Percentiles rank a stretch among this genome's conserved stretches.
These are phyloP conservation scores for Amphipoea oculea DNA, from an alignment of 2,888 invertebrate species.

Conservation along the genomic window DNA sequence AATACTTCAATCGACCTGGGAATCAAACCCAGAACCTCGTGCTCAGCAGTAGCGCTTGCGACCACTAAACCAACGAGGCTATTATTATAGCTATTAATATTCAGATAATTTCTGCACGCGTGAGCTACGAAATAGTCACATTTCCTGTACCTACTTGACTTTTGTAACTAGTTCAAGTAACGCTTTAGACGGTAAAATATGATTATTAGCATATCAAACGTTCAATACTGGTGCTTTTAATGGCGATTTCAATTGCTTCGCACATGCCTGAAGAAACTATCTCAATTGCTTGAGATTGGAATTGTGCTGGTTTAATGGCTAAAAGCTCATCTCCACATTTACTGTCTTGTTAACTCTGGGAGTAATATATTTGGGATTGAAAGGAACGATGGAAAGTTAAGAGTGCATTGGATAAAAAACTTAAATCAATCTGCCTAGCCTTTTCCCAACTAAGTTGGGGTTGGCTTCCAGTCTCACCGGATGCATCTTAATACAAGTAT, in stretches of 20 bases:
- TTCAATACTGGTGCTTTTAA: slow-evolving; percentile 28
- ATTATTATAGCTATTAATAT: slow-evolving; percentile 4
- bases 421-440: too few relatives aligned
- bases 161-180: slow-evolving; percentile 26
- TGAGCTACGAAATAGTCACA: slow-evolving; percentile 24
- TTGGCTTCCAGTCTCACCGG: too few relatives aligned
- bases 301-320: not conserved
- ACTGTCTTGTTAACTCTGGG: too few relatives aligned
- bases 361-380: not conserved
- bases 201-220: slow-evolving; percentile 18
- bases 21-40: not conserved
- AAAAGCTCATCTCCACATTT: not conserved
- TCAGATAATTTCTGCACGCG: not conserved
- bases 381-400: not conserved
- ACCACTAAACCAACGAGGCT: not conserved
- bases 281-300: slow-evolving; percentile 17
- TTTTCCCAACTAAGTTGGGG: too few relatives aligned
- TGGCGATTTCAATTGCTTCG: slow-evolving; percentile 33
- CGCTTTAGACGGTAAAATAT: slow-evolving; percentile 37
- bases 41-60: not conserved
- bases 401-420: not conserved
- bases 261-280: slow-evolving; percentile 20
- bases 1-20: not conserved
- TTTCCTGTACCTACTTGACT: slow-evolving; percentile 43
- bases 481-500: too few relatives aligned